These are phyloP conservation scores for Podiceps cristatus DNA, from an alignment of 2,113 vertebrate genomes.

Conservation along the genomic window DNA sequence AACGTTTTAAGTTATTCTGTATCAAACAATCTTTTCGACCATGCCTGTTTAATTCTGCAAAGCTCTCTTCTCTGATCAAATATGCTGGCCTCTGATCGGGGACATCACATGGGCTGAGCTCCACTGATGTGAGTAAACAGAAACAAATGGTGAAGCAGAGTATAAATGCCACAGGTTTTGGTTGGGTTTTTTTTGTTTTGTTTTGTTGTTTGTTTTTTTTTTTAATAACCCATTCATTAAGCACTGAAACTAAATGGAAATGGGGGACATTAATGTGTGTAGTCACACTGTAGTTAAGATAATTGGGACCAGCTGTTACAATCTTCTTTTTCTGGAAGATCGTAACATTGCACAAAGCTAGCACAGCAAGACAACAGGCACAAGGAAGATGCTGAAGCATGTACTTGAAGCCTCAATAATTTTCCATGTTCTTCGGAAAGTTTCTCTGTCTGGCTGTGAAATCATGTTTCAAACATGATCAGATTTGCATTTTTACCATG, in stretches of 20 bases:
- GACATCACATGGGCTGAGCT: background rate
- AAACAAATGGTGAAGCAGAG: conserved; percentile 48
- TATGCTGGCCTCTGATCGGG: background rate
- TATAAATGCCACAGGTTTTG: background rate
- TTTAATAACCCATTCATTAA: conserved; percentile 67
- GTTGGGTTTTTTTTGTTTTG: background rate
- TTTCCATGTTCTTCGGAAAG: conserved; percentile 43
- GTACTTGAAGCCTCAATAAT: conserved; percentile 36
- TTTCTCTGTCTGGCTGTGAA: conserved; percentile 45
- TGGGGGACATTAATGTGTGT: conserved; percentile 55
- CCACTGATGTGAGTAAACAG: conserved; percentile 35
- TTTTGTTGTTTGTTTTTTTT: background rate
- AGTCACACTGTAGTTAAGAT: conserved; percentile 67
- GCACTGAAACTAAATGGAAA: conserved; percentile 62
- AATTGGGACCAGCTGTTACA: conserved; percentile 78
- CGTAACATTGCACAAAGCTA: conserved; percentile 25
- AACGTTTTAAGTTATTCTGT: background rate
- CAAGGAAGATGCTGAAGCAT: conserved; percentile 61
- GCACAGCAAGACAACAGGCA: conserved; percentile 11
- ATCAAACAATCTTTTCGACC: background rate
- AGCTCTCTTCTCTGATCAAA: background rate
- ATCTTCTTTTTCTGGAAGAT: conserved; percentile 62
- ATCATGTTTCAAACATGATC: background rate
- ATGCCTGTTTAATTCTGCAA: background rate
- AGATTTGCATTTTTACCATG: background rate